A percentile compares a stretch with the other conserved stretches of the same genome.
phyloP scores from a whole-genome alignment of 1,140 invertebrate genomes.

The Diuraphis noxia region DNA sequence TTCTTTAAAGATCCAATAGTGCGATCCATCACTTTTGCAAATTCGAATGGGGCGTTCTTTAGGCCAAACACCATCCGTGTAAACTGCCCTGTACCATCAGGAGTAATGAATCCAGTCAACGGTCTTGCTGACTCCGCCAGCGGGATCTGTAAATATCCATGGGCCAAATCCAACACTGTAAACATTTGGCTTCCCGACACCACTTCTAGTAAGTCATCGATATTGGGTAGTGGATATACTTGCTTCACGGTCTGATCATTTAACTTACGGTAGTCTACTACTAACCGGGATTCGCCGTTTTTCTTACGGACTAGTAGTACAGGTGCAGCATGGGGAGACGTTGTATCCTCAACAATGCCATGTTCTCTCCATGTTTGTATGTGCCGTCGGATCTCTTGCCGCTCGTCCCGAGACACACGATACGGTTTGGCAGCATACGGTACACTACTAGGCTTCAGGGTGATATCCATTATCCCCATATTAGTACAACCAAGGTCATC shows the following conservation, averaged over 20 bases:
- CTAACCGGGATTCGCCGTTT: conserved; percentile 51
- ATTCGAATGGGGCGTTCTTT: conserved; percentile 52
- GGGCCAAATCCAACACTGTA: conserved; percentile 61
- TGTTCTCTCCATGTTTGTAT: background rate
- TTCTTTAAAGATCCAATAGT: background rate
- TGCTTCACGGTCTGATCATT: conserved; percentile 61
- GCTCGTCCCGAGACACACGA: background rate
- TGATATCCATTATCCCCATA: background rate
- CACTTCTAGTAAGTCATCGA: conserved; percentile 62
- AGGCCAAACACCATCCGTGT: conserved; percentile 56
- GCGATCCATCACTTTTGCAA: conserved; percentile 45
- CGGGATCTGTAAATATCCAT: conserved; percentile 61
- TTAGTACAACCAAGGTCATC: background rate
- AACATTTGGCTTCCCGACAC: conserved; percentile 62
- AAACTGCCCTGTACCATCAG: conserved; percentile 54
- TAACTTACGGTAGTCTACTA: conserved; percentile 60
- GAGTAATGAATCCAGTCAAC: conserved; percentile 58
- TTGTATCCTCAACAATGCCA: background rate
- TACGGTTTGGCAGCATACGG: conserved; percentile 14
- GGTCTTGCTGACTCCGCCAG: conserved; percentile 57
- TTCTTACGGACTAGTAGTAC: conserved; percentile 20
- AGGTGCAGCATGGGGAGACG: background rate
- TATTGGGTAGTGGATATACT: conserved; percentile 64
- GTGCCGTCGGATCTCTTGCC: background rate
- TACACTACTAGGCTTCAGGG: background rate